These are phyloP conservation scores for Drosophila fungiperda DNA, from an alignment of 2,888 invertebrate species.

Conservation along the genomic window DNA sequence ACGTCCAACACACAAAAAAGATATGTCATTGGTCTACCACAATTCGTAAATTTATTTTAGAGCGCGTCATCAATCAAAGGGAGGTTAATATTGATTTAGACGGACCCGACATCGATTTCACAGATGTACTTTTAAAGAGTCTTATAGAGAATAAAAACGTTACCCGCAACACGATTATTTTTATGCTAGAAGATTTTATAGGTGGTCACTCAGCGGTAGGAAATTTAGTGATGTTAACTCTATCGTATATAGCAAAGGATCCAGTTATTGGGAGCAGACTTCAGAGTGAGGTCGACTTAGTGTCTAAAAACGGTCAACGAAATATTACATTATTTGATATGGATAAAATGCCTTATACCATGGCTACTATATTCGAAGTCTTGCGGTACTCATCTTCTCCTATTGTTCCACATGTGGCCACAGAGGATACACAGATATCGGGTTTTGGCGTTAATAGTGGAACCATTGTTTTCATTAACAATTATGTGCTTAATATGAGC, in stretches of 20 bases:
- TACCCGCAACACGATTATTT: conserved; percentile 92
- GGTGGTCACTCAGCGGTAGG: conserved; percentile 96
- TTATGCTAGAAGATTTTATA: conserved; percentile 93
- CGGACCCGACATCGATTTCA: conserved; percentile 90
- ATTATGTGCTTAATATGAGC: conserved; percentile 91
- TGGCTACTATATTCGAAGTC: conserved; percentile 92
- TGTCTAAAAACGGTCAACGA: conserved; percentile 86
- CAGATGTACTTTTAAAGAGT: conserved; percentile 91
- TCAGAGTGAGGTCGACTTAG: conserved; percentile 89
- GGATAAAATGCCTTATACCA: conserved; percentile 90
- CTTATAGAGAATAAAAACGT: conserved; percentile 88
- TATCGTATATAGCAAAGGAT: conserved; percentile 89
- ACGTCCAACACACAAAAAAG: conserved; percentile 89
- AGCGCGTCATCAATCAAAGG: conserved; percentile 88
- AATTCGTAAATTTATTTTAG: conserved; percentile 90
- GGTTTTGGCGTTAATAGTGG: conserved; percentile 91
- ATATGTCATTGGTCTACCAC: conserved; percentile 89
- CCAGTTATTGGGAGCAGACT: conserved; percentile 89
- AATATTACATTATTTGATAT: conserved; percentile 89
- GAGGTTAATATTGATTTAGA: conserved; percentile 86
- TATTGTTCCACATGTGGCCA: conserved; percentile 95
- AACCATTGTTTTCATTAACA: conserved; percentile 93
- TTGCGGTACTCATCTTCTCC: conserved; percentile 93
- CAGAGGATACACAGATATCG: conserved; percentile 90
- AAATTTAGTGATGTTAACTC: conserved; percentile 91